Base-by-base conservation (phyloP, 2,113 vertebrate species). In the Suricata suricatta region DNA sequence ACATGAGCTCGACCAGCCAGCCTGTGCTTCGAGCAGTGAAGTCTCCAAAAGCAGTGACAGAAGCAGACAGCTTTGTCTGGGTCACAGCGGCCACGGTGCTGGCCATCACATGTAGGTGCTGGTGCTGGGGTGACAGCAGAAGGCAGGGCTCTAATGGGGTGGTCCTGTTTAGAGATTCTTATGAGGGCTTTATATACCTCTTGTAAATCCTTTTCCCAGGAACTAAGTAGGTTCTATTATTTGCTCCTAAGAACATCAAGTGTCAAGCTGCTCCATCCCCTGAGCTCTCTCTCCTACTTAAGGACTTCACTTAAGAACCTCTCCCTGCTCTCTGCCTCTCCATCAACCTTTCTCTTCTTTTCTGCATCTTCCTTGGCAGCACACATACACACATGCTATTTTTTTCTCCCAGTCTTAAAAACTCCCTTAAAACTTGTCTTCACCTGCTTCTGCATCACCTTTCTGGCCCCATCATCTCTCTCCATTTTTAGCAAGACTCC, bases 41-140 rank as follows among this genome's bases (percentile, higher is more conserved):
- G 5, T 72, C 17, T 82, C 3, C 1, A 44, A 66, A 3, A 10
- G 4, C 0, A 0, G 9, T 9, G 9, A 33, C 17, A 38, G 41
- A 27, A 7, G 0, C 1, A 31, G 41, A 25, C 12, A 31, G 31
- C 7, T 86, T 41, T 33, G 31, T 3, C 1, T 35, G 31, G 2
- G 23, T 33, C 31, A 10, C 8, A 21, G 13, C 0, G 0, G 4
- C 12, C 54, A 31, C 0, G 0, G 0, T 15, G 60, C 16, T 33
- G 29, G 2, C 21, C 11, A 9, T 79, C 50, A 15, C 23, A 29
- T 44, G 7, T 16, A 35, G 7, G 19, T 5, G 5, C 23, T 3
- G 13, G 1, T 1, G 3, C 11, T 19, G 31, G 14, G 5, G 1
- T 23, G 7, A 23, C 21, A 35, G 3, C 15, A 33, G 8, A 14